These are phyloP conservation scores for Temnopleurus reevesii DNA, from an alignment of 53 echinoderm and acorn worm species.

Conservation along the genomic window DNA sequence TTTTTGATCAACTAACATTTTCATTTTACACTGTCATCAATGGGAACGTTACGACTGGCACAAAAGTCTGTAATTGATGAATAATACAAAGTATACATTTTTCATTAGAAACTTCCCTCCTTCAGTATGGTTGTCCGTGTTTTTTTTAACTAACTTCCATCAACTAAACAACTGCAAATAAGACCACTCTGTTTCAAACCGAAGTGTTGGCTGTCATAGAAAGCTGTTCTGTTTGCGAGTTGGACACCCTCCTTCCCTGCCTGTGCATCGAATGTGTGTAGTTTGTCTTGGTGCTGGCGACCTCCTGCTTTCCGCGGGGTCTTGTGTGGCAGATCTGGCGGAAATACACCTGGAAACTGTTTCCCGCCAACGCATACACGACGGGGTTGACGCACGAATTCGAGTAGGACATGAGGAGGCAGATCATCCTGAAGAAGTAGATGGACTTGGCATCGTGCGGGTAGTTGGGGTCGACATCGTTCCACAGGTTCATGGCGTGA, in stretches of 20 bases:
- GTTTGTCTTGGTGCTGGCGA: background rate
- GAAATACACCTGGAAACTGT: constrained; percentile 81
- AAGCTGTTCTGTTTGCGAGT: constrained; percentile 36
- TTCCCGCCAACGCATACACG: constrained; percentile 88
- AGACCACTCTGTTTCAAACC: too few relatives aligned
- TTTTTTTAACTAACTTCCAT: too few relatives aligned
- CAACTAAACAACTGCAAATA: too few relatives aligned
- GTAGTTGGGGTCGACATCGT: constrained; percentile 57
- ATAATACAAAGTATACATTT: too few relatives aligned
- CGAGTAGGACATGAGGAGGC: constrained; percentile 75
- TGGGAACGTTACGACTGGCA: too few relatives aligned
- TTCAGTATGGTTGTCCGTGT: too few relatives aligned
- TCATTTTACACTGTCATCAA: too few relatives aligned
- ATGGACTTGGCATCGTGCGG: background rate
- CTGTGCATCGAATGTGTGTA: constrained; percentile 52
- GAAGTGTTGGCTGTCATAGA: constrained; percentile 52
- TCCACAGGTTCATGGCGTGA: constrained; percentile 85
- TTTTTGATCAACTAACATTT: too few relatives aligned
- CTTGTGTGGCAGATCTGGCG: constrained; percentile 53
- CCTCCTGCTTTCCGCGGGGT: background rate
- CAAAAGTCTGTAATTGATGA: too few relatives aligned
- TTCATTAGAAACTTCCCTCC: too few relatives aligned
- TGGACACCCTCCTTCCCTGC: constrained; percentile 17
- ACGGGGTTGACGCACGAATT: constrained; percentile 92
- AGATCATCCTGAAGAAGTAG: constrained; percentile 54